phyloP scores from a whole-genome alignment of 92 coral and sea anemone species.

The Epizoanthus stellaris region DNA sequence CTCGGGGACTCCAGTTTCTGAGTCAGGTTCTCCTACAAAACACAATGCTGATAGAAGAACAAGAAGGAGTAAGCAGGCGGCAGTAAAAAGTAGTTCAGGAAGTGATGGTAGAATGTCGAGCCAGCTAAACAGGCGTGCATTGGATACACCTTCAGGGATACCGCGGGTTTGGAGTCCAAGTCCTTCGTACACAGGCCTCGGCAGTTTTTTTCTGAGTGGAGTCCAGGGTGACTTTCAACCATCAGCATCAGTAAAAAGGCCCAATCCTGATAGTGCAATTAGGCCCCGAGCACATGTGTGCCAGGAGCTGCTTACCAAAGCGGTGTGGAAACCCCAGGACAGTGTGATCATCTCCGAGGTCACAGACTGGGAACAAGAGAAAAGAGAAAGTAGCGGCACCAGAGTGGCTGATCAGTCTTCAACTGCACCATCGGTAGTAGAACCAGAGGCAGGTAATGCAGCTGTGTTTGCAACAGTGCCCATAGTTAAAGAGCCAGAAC shows the following conservation, averaged over 20 bases:
- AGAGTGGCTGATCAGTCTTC: background rate
- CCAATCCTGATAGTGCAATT: background rate
- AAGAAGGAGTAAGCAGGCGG: background rate
- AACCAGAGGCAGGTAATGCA: conserved; percentile 48
- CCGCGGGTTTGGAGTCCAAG: conserved; percentile 89
- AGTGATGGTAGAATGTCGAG: background rate
- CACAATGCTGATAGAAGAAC: background rate
- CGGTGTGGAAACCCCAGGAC: conserved; percentile 88
- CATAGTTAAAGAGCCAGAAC: conserved; percentile 17
- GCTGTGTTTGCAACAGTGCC: conserved; percentile 17
- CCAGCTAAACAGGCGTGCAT: background rate
- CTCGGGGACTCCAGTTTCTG: conserved; percentile 45
- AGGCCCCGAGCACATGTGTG: conserved; percentile 54
- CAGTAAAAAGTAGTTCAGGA: background rate
- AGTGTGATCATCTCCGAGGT: conserved; percentile 61
- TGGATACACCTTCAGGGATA: background rate
- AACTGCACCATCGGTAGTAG: conserved; percentile 63
- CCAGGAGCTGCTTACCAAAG: conserved; percentile 56
- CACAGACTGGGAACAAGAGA: conserved; percentile 23
- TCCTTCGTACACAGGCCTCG: conserved; percentile 76
- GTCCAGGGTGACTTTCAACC: conserved; percentile 58
- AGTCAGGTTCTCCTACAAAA: conserved; percentile 14
- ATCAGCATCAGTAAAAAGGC: background rate
- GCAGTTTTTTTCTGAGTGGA: conserved; percentile 88
- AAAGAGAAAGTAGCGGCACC: background rate